phyloP scores from a whole-genome alignment of 2,797 vertebrate species.

The Harpagifer antarcticus region DNA sequence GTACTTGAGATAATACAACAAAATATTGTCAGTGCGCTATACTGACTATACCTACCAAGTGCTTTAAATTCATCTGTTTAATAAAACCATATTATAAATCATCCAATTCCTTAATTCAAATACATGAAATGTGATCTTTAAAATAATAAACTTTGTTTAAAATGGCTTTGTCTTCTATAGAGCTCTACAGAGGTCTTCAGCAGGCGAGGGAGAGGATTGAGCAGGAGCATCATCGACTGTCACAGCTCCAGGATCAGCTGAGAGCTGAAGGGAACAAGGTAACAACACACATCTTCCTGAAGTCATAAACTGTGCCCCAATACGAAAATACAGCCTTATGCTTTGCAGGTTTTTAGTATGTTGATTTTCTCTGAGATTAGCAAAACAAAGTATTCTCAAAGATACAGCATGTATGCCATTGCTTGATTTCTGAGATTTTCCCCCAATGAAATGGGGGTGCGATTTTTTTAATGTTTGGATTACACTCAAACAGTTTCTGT shows the following conservation, averaged over 20 bases:
- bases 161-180: slow-evolving; percentile 60
- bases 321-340: neutral
- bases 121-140: neutral
- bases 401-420: neutral
- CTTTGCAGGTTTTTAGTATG: too few relatives aligned
- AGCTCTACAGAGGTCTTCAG: slow-evolving; percentile 83
- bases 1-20: neutral
- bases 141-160: neutral
- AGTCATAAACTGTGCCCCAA: neutral
- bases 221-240: slow-evolving; percentile 83
- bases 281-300: slow-evolving; percentile 14
- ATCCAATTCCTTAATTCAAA: neutral
- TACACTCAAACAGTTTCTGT: neutral
- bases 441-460: neutral
- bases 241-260: slow-evolving; percentile 81
- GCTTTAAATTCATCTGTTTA: neutral
- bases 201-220: slow-evolving; percentile 82
- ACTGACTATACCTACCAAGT: neutral
- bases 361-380: neutral
- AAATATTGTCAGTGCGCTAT: neutral
- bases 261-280: slow-evolving; percentile 82
- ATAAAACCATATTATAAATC: neutral
- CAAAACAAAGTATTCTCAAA: neutral
- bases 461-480: neutral
- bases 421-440: neutral